Evolutionary conservation across 2,888 invertebrate genomes (phyloP), one percentile per base, ranked within the genome.

Genomic region (Adineta ricciae): DNA sequence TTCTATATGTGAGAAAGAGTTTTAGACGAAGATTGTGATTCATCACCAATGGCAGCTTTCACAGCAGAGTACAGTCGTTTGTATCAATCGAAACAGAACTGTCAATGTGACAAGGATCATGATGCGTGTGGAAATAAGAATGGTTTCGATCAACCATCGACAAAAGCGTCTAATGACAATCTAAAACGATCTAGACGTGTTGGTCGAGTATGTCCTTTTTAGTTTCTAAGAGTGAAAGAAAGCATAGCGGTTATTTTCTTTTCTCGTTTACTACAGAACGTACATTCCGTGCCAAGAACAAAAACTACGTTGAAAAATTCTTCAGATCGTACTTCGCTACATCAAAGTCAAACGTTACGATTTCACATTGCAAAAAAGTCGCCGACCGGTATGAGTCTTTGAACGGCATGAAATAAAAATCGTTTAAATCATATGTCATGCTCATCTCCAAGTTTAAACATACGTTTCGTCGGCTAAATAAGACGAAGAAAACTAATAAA

Each of bases 101-200:
- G 85, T 56, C 50, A 83, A 72, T 85, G 85, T 82, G 85, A 83
- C 27, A 41, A 82, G 14, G 85, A 83, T 82, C 85, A 83, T 38
- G 52, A 85, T 82, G 27, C 52, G 56, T 83, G 83, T 41, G 72
- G 83, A 3, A 11, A 19, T 21, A 38, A 73, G 7, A 73, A 9
- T 27, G 19, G 19, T 24, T 16, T 19, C 19, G 36, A 72, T 72
- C 2, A 27, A 72, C 19, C 7, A 16, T 14, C 27, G 32, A 7
- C n/a, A 16, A 64, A 19, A 32, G 9, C n/a, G 32, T 2, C 72
- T 0, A 32, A 72, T 72, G 36, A n/a, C 16, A 72, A 9, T 19
- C 9, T 73, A 38, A 73, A 73, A 38, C 73, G 73, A 73, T 73
- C 38, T 38, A 19, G 73, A 73, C 73, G 36, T 38, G 27, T 38